Conservation (phyloP, 2,888 invertebrate species). For the Pimpla rufipes region DNA sequence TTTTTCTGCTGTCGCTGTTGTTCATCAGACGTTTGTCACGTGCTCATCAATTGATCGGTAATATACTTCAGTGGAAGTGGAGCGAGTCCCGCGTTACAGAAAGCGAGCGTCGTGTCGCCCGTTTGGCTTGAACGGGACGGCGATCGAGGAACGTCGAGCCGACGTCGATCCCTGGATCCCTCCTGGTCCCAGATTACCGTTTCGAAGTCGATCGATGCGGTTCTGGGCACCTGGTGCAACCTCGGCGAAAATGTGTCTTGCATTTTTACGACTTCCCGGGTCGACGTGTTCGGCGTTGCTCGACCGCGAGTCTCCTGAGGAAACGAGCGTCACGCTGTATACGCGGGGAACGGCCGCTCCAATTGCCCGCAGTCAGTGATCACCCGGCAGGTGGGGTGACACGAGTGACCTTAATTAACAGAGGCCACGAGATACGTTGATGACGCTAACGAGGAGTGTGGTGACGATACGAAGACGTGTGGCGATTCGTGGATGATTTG, state of each 20-base stretch:
- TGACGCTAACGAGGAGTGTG: conserved; percentile 48
- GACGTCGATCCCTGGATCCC: conserved; percentile 5
- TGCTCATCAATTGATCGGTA: conserved; percentile 28
- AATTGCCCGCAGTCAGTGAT: conserved; percentile 16
- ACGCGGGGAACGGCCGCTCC: conserved; percentile 43
- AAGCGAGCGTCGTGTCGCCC: conserved; percentile 71
- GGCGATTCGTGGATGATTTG: conserved; percentile 61
- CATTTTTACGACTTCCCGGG: conserved; percentile 5
- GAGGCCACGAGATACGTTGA: conserved; percentile 2
- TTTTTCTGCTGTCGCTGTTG: background rate
- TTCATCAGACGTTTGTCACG: background rate
- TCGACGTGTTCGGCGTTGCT: conserved; percentile 40
- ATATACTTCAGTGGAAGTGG: conserved; percentile 43
- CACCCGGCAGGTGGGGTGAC: background rate
- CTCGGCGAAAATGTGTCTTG: background rate
- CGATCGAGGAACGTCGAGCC: conserved; percentile 40
- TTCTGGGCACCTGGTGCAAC: conserved; percentile 58
- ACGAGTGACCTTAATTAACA: background rate
- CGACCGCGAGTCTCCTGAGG: background rate
- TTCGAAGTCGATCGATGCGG: conserved; percentile 67
- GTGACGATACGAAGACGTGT: conserved; percentile 67
- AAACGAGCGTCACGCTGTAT: conserved; percentile 65
- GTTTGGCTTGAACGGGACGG: conserved; percentile 17
- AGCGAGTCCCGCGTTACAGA: conserved; percentile 68
- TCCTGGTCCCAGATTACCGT: conserved; percentile 62